Conservation (phyloP, 2,113 vertebrate species). For the Antennarius striatus region DNA sequence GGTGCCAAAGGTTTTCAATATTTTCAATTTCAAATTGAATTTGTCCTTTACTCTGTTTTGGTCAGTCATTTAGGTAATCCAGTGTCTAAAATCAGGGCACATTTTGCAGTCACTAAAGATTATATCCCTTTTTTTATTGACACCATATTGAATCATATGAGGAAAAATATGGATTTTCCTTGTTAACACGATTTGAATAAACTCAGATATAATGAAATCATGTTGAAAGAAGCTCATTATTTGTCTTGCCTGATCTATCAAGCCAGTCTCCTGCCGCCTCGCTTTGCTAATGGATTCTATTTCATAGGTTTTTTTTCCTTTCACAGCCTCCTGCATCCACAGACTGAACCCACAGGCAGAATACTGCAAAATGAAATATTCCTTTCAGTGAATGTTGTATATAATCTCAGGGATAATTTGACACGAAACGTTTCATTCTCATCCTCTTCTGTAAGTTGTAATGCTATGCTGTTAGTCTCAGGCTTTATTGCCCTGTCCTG, state of each 20-base stretch:
- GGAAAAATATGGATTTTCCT: background rate
- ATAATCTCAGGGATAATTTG: slow-evolving; percentile 52
- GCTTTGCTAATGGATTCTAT: slow-evolving; percentile 54
- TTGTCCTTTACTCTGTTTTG: too few relatives aligned
- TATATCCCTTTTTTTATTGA: background rate
- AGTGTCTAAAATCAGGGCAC: background rate
- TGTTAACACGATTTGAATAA: slow-evolving; percentile 25
- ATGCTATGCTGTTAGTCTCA: slow-evolving; percentile 65
- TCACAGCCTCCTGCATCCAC: slow-evolving; percentile 20
- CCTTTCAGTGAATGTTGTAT: slow-evolving; percentile 48
- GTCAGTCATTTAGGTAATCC: background rate
- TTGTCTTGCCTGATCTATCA: slow-evolving; percentile 34
- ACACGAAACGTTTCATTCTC: slow-evolving; percentile 57
- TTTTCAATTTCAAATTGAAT: too few relatives aligned
- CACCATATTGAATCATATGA: slow-evolving; percentile 12
- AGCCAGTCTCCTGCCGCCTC: slow-evolving; percentile 10
- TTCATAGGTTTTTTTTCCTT: slow-evolving; percentile 43
- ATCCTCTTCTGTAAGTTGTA: slow-evolving; percentile 61
- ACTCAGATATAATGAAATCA: slow-evolving; percentile 36
- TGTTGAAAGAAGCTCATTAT: slow-evolving; percentile 39
- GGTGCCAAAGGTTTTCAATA: too few relatives aligned
- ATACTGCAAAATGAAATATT: slow-evolving; percentile 42
- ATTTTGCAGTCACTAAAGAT: background rate
- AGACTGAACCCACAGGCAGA: slow-evolving; percentile 32
- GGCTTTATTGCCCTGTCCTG: slow-evolving; percentile 60